A percentile compares a stretch with the other conserved stretches of the same genome.
These are phyloP conservation scores for Tychaedon coryphoeus DNA, from an alignment of 2,113 vertebrate genomes.

Conservation along the genomic window DNA sequence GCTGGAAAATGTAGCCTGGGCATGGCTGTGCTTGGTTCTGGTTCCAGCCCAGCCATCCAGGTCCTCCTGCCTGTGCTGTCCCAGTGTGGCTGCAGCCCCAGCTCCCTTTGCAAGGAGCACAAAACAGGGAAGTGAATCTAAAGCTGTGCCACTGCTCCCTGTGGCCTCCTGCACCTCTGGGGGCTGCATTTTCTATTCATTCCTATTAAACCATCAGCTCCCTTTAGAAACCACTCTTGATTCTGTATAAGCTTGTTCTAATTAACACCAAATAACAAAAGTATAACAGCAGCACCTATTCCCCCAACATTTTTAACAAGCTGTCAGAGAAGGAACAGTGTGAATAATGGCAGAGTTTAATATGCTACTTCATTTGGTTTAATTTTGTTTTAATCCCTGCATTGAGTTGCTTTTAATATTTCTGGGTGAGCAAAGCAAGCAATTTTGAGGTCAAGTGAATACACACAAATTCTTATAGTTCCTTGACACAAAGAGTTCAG, in stretches of 20 bases:
- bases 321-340: slow-evolving; percentile 70
- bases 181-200: slow-evolving; percentile 30
- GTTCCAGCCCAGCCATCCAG: not conserved
- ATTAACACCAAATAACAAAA: slow-evolving; percentile 80
- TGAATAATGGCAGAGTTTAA: slow-evolving; percentile 69
- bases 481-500: not conserved
- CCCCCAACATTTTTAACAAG: slow-evolving; percentile 68
- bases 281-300: slow-evolving; percentile 68
- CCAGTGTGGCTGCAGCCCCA: not conserved
- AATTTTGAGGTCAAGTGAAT: not conserved
- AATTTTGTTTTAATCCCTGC: not conserved
- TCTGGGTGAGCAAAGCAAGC: not conserved
- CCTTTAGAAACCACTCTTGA: not conserved
- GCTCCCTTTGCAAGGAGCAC: not conserved
- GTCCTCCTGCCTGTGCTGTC: not conserved
- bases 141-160: not conserved
- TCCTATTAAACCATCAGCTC: slow-evolving; percentile 13
- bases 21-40: not conserved
- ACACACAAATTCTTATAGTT: not conserved
- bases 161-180: not conserved
- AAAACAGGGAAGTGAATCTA: not conserved
- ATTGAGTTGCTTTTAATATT: not conserved
- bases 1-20: not conserved
- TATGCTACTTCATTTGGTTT: slow-evolving; percentile 35
- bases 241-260: slow-evolving; percentile 60